phyloP scores from a whole-genome alignment of 2,113 vertebrate genomes.

The Cololabis saira region DNA sequence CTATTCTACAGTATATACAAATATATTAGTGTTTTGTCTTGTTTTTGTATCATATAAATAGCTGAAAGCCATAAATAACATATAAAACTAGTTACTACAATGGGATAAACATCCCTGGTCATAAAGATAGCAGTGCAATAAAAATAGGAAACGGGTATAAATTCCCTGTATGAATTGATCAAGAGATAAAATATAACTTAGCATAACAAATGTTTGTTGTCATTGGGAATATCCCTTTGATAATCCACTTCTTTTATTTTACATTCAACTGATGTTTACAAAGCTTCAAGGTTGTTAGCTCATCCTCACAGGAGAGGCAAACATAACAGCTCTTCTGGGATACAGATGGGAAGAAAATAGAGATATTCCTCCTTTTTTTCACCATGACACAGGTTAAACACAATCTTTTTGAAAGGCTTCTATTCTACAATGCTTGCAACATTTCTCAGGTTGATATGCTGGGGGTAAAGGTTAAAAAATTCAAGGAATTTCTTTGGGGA shows the following conservation, averaged over 20 bases:
- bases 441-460: slow-evolving; percentile 58
- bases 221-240: slow-evolving; percentile 70
- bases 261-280: slow-evolving; percentile 67
- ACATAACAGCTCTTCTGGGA: slow-evolving; percentile 60
- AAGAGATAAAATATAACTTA: slow-evolving; percentile 68
- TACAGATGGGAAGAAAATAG: slow-evolving; percentile 57
- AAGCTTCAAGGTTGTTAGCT: slow-evolving; percentile 74
- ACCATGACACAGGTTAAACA: slow-evolving; percentile 52
- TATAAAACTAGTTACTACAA: slow-evolving; percentile 46
- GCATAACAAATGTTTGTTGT: slow-evolving; percentile 66
- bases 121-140: slow-evolving; percentile 49
- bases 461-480: slow-evolving; percentile 50
- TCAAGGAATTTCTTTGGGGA: slow-evolving; percentile 39
- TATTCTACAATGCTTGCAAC: slow-evolving; percentile 37
- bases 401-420: slow-evolving; percentile 51
- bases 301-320: slow-evolving; percentile 59
- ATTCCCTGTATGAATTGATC: slow-evolving; percentile 57
- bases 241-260: slow-evolving; percentile 63
- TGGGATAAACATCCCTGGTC: slow-evolving; percentile 55
- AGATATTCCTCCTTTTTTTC: slow-evolving; percentile 53
- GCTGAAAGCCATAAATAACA: slow-evolving; percentile 48
- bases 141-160: slow-evolving; percentile 42
- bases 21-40: slow-evolving; percentile 27
- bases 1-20: slow-evolving; percentile 40
- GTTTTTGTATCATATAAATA: slow-evolving; percentile 46